Conservation (phyloP, 2,888 invertebrate species). For the Diaphora mendica region DNA sequence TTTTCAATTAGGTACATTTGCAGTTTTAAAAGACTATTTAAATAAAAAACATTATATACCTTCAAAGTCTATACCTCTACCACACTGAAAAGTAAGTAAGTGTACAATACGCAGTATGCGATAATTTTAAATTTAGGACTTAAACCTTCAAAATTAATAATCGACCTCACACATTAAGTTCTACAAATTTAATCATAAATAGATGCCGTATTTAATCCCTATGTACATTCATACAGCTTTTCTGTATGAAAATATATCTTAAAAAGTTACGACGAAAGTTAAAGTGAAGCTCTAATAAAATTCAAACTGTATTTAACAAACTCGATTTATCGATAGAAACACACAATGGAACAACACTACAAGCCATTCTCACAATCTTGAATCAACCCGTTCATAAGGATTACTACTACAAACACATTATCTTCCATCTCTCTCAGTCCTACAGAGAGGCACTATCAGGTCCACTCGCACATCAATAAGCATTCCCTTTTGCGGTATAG, state of each 20-base stretch:
- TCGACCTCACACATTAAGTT: no score
- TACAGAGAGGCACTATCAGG: slow-evolving; percentile 26
- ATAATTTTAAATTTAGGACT: no score
- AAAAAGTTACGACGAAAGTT: not conserved
- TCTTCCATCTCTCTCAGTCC: slow-evolving; percentile 57
- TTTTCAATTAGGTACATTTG: no score
- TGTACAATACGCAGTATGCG: no score
- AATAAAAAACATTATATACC: no score
- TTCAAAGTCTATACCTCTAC: no score
- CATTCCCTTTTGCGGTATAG: slow-evolving; percentile 72
- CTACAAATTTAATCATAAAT: no score
- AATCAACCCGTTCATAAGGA: slow-evolving; percentile 80
- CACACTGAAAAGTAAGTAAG: no score
- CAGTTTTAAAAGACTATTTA: no score
- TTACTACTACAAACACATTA: slow-evolving; percentile 78
- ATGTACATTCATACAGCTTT: no score
- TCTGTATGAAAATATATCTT: not conserved
- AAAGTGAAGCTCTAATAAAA: not conserved
- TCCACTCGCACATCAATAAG: slow-evolving; percentile 68
- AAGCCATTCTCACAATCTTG: slow-evolving; percentile 77
- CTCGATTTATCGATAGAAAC: slow-evolving; percentile 41
- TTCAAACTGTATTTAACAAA: not conserved
- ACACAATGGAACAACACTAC: slow-evolving; percentile 62
- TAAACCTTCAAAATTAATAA: no score
- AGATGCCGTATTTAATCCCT: no score